Evolutionary conservation across 2,797 vertebrate species (phyloP), one percentile per base, ranked within the genome.

Genomic region (Melanotaenia maccullochi): DNA sequence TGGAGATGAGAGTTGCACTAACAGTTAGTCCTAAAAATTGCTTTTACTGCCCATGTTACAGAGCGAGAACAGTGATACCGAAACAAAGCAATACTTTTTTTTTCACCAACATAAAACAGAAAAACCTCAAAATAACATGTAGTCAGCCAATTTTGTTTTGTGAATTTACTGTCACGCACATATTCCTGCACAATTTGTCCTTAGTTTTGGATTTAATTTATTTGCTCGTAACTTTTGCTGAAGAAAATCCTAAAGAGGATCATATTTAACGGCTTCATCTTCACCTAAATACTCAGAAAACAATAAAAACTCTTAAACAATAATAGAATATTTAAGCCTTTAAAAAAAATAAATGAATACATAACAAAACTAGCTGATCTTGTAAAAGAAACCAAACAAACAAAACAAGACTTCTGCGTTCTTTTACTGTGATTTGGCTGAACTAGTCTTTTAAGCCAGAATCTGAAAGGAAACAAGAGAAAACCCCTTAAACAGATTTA

Each of bases 391-490:
- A 42, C 5, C 4, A 42, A 4, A 13, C 13, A 40, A 12, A 18
- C 16, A 22, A 20, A n/a, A 7, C 3, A 8, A 22, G 14, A 6
- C 14, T 11, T 1, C 18, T 49, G 9, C 11, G 47, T 51, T 47
- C 16, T 42, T 54, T 44, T 55, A 9, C 30, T 40, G 24, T 61
- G 65, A 74, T 61, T 67, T 77, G 18, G 12, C 20, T 44, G 60
- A 76, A 74, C 56, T 62, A 25, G 8, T 59, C 28, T 51, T 71
- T 76, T 32, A 71, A 74, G 20, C 8, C 24, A 54, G 59, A 47
- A 18, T 52, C 51, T 75, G 36, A 65, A 40, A 0, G 5, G 54
- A 38, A 28, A 60, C 68, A 55, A 47, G 38, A 33, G 13, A 25
- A 40, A 28, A 60, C 73, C 25, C 1, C 22, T 47, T 64, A 54